Conservation (phyloP, 1,140 invertebrate species). For the Caenorhabditis latens region DNA sequence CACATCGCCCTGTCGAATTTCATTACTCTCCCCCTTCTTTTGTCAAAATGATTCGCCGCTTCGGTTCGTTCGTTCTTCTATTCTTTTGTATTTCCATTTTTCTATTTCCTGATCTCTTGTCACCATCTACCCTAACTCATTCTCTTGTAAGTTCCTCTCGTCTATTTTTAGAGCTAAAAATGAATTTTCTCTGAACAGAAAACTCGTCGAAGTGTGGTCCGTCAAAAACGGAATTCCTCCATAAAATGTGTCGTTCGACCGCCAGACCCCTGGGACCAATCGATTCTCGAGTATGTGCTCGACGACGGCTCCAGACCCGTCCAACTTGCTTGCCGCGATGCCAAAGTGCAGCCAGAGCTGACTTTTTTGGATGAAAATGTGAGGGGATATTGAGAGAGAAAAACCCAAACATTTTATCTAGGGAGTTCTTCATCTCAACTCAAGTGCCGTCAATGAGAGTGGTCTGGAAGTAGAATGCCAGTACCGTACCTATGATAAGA, state of each 20-base stretch:
- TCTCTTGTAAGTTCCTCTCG: background rate
- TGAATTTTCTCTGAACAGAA: background rate
- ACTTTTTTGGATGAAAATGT: constrained; percentile 70
- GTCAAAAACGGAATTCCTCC: constrained; percentile 23
- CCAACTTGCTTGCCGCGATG: constrained; percentile 55
- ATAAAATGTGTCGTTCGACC: constrained; percentile 37
- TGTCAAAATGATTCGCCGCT: background rate
- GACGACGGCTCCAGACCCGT: constrained; percentile 30
- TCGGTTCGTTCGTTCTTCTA: constrained; percentile 5
- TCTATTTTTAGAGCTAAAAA: background rate
- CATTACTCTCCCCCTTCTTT: background rate
- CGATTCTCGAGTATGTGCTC: constrained; percentile 34
- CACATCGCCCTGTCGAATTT: background rate
- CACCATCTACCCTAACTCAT: background rate
- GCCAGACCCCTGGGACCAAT: constrained; percentile 38
- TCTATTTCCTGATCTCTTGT: background rate
- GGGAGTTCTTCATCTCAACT: constrained; percentile 58
- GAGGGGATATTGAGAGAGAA: background rate
- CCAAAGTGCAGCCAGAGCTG: constrained; percentile 68
- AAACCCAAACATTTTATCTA: constrained; percentile 59
- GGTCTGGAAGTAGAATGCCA: constrained; percentile 67
- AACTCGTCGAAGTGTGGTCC: background rate
- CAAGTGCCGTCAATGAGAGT: constrained; percentile 17
- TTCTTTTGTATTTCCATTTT: background rate
- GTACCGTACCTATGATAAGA: constrained; percentile 70